A percentile compares a stretch with the other conserved stretches of the same genome.
Conservation (phyloP, 1,140 invertebrate species). For the Onthophagus taurus region DNA sequence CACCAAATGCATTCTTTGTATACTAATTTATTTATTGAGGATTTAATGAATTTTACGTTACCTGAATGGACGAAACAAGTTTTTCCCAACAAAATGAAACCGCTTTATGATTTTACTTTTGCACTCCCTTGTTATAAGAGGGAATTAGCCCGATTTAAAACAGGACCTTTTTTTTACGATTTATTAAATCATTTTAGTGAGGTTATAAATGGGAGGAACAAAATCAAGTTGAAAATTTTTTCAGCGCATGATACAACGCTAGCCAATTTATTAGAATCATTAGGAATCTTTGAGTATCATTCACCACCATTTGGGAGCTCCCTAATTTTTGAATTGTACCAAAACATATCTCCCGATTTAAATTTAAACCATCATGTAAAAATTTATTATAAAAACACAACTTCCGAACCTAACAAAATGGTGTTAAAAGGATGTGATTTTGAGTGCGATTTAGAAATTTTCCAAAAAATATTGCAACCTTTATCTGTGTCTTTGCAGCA, state of each 20-base stretch:
- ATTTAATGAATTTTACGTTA: conserved; percentile 57
- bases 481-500: conserved; percentile 18
- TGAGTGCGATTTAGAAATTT: conserved; percentile 48
- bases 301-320: conserved; percentile 63
- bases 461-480: conserved; percentile 35
- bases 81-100: conserved; percentile 42
- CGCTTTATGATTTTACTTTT: conserved; percentile 45
- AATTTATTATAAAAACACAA: conserved; percentile 54
- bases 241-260: conserved; percentile 79
- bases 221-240: conserved; percentile 46
- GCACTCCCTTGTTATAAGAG: conserved; percentile 41
- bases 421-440: conserved; percentile 48
- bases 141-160: conserved; percentile 44
- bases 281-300: conserved; percentile 63
- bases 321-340: conserved; percentile 60
- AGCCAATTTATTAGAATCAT: conserved; percentile 60
- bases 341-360: conserved; percentile 10
- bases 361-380: conserved; percentile 39
- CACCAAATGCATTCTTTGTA: conserved; percentile 53
- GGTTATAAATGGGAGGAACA: conserved; percentile 18
- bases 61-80: conserved; percentile 60
- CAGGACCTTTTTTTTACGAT: conserved; percentile 58
- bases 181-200: too few relatives aligned
- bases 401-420: conserved; percentile 43
- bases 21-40: conserved; percentile 59